Evolutionary conservation across 2,797 vertebrate genomes (phyloP).

Genomic region (Xyrichtys novacula): DNA sequence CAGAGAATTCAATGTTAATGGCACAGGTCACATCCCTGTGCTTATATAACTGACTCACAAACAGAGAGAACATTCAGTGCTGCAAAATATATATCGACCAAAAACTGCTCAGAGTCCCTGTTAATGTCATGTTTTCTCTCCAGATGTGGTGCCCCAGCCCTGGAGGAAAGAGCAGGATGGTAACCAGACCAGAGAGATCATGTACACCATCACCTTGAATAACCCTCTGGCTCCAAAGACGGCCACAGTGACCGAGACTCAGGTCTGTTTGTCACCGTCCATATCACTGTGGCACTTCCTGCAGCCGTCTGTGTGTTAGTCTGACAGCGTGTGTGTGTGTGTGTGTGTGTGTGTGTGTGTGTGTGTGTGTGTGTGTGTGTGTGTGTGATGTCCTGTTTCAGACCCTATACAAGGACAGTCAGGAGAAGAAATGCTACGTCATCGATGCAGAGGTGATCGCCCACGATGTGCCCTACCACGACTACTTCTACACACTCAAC

Average conservation of each 20-base stretch:
- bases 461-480: slow-evolving; percentile 97
- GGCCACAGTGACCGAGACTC: slow-evolving; percentile 95
- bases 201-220: slow-evolving; percentile 96
- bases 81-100: too few relatives aligned
- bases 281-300: too few relatives aligned
- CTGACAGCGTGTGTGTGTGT: too few relatives aligned
- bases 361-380: too few relatives aligned
- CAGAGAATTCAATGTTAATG: too few relatives aligned
- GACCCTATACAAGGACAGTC: slow-evolving; percentile 91
- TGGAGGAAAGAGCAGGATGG: slow-evolving; percentile 95
- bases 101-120: neutral
- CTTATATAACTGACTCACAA: too few relatives aligned
- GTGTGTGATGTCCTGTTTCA: slow-evolving; percentile 32
- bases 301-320: too few relatives aligned
- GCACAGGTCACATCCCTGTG: too few relatives aligned
- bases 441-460: slow-evolving; percentile 97
- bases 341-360: too few relatives aligned
- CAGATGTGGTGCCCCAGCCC: slow-evolving; percentile 94
- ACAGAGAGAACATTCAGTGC: too few relatives aligned
- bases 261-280: slow-evolving; percentile 50
- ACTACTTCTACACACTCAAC: slow-evolving; percentile 99
- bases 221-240: slow-evolving; percentile 98
- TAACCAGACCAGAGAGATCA: slow-evolving; percentile 94
- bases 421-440: slow-evolving; percentile 97
- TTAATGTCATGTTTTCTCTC: neutral